phyloP scores from a whole-genome alignment of 2,888 invertebrate species.

The Apamea monoglypha region DNA sequence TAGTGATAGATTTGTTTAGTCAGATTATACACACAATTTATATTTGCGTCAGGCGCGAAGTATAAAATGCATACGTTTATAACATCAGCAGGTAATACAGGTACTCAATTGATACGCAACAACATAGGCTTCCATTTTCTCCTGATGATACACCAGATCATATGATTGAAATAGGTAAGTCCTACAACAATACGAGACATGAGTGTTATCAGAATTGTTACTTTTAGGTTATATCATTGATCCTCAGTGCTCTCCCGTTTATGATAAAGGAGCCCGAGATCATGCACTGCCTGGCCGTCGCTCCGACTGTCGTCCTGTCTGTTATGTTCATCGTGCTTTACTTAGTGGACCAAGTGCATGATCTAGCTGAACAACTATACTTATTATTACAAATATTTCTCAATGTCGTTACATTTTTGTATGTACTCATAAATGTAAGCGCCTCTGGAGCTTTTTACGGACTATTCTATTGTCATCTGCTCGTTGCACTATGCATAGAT shows the following conservation, averaged over 20 bases:
- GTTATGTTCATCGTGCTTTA: conserved; percentile 84
- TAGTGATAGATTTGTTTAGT: neutral
- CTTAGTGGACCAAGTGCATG: conserved; percentile 87
- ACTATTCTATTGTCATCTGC: conserved; percentile 81
- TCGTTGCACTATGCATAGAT: conserved; percentile 82
- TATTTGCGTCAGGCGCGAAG: neutral
- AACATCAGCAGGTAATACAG: conserved; percentile 3
- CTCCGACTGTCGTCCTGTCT: conserved; percentile 84
- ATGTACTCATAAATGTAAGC: conserved; percentile 64
- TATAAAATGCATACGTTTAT: conserved; percentile 9
- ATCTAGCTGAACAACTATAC: conserved; percentile 84
- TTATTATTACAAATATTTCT: conserved; percentile 76
- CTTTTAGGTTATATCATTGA: conserved; percentile 87
- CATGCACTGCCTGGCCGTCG: conserved; percentile 83
- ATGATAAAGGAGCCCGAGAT: conserved; percentile 75
- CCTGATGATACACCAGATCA: neutral
- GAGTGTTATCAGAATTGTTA: conserved; percentile 78
- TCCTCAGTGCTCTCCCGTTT: conserved; percentile 86
- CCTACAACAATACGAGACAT: conserved; percentile 44
- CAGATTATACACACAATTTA: neutral
- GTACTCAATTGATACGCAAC: neutral
- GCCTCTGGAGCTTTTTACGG: conserved; percentile 76
- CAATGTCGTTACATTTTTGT: conserved; percentile 72
- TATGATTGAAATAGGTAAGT: conserved; percentile 42
- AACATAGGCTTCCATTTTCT: conserved; percentile 1